Evolutionary conservation across 2,797 vertebrate genomes (phyloP), one percentile per base, ranked within the genome.

Genomic region (Sebastes matsubarae): DNA sequence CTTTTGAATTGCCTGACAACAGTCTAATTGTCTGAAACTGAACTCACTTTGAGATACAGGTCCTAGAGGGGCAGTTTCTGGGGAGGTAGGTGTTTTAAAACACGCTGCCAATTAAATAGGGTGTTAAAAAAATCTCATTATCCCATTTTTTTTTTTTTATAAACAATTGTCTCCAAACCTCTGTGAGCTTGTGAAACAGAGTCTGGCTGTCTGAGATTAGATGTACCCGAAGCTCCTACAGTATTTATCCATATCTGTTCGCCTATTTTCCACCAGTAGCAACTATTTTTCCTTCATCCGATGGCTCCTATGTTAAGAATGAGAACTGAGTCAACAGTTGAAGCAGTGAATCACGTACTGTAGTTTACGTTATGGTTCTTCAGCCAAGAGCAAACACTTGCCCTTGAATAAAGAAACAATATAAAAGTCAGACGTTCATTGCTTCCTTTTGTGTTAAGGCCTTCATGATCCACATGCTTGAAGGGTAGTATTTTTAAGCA

Each of bases 381-480:
- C 8, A 69, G 60, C 79, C 59, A 52, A 81, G 66, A 68, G 38
- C 22, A 38, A 78, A 79, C 11, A 46, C 36, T 46, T 57, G 30
- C 25, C 24, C 52, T 71, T 74, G 8, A 83, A 71, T 72, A 79
- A 84, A 83, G 34, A 82, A 52, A 65, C 22, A 75, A 60, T 32
- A 46, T 22, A 58, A 80, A 46, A 13, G 50, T 30, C 30, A 16
- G 27, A 75, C 7, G 27, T 64, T 59, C 59, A 65, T 11, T 67
- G 59, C 27, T 52, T 87, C 57, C 57, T 77, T 88, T 72, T 50
- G 20, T 60, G 57, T 84, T 65, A 29, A 79, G 42, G 70, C 80
- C 77, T 69, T 80, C 11, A 70, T 36, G 24, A 63, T 65, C 58
- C 61, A 86, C 30, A 72, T 58, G 66, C 46, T 25, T 68, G 22